phyloP scores from a whole-genome alignment of 2,888 invertebrate genomes.

The Ganaspis brasiliensis region DNA sequence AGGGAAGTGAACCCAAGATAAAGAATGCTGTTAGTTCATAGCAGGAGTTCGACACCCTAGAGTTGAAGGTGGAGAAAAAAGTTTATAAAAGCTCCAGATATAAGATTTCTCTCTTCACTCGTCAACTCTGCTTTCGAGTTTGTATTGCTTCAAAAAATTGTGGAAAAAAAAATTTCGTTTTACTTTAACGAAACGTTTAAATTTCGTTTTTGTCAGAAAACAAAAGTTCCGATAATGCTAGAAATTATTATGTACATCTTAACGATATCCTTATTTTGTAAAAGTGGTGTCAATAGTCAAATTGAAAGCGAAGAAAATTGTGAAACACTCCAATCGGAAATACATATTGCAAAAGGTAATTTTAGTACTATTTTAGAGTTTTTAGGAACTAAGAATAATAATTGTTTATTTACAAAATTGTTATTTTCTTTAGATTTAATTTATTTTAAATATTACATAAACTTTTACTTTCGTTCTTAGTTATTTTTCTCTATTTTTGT shows the following conservation, averaged over 20 bases:
- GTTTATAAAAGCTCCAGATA: slow-evolving; percentile 74
- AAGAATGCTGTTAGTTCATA: slow-evolving; percentile 69
- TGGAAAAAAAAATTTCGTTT: background rate
- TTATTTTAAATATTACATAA: too few species aligned
- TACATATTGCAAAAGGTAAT: slow-evolving; percentile 92
- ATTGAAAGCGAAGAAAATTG: slow-evolving; percentile 84
- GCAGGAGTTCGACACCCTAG: slow-evolving; percentile 71
- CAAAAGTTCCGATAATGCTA: background rate
- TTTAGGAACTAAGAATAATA: too few species aligned
- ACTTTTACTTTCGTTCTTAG: background rate
- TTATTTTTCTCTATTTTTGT: slow-evolving; percentile 27
- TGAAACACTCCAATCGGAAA: slow-evolving; percentile 92
- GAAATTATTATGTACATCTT: slow-evolving; percentile 25
- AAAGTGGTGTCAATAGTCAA: slow-evolving; percentile 31
- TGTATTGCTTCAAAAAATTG: background rate
- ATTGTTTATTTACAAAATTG: too few species aligned
- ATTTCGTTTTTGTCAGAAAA: background rate
- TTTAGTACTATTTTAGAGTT: too few species aligned
- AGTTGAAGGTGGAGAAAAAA: slow-evolving; percentile 66
- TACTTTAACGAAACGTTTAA: background rate
- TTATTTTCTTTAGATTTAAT: too few species aligned
- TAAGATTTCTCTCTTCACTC: slow-evolving; percentile 70
- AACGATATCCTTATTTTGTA: slow-evolving; percentile 14
- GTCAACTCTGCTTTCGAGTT: slow-evolving; percentile 30
- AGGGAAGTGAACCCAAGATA: slow-evolving; percentile 40